A percentile compares a stretch with the other conserved stretches of the same genome.
phyloP scores from a whole-genome alignment of 2,113 vertebrate genomes.

The Todiramphus chloris region DNA sequence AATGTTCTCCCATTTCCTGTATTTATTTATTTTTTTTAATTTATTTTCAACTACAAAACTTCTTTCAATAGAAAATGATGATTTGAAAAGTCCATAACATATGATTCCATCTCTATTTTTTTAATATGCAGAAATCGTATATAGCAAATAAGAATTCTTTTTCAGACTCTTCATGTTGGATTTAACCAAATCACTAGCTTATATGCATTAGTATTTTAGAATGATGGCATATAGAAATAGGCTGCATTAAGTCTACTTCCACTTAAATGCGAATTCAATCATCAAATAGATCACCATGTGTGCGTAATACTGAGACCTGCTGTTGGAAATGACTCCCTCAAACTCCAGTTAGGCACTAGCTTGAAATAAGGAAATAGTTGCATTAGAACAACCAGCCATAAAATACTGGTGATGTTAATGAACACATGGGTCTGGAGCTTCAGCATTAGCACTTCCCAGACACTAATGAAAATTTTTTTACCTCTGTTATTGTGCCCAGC shows the following conservation, averaged over 20 bases:
- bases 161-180: background rate
- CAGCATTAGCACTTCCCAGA: background rate
- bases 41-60: background rate
- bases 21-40: background rate
- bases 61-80: background rate
- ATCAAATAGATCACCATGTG: background rate
- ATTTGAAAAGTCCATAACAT: background rate
- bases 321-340: background rate
- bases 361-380: background rate
- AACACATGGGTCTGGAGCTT: background rate
- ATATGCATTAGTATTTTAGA: background rate
- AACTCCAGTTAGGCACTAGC: background rate
- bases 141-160: background rate
- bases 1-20: background rate
- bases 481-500: background rate
- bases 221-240: background rate
- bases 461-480: background rate
- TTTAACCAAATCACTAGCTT: background rate
- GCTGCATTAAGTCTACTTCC: background rate
- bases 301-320: background rate
- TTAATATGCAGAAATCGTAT: background rate
- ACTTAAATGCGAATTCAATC: background rate
- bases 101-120: background rate
- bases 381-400: background rate
- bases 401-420: background rate